phyloP scores from a whole-genome alignment of 2,888 invertebrate species.

The Diogma glabrata region DNA sequence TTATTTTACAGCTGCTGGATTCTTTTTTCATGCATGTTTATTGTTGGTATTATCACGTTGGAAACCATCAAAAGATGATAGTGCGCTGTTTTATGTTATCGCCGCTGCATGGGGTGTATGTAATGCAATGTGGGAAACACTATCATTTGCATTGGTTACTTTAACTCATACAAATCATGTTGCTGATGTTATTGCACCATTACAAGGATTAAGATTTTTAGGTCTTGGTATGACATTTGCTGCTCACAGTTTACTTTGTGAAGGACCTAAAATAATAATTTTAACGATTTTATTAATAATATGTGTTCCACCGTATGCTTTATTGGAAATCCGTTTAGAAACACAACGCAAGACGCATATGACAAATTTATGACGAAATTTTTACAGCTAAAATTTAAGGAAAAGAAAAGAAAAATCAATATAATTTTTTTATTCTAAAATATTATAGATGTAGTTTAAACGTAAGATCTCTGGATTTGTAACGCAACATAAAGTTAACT shows the following conservation, averaged over 20 bases:
- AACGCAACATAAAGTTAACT: too few species aligned
- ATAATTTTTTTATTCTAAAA: too few species aligned
- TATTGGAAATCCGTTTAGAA: constrained; percentile 34
- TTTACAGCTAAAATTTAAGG: constrained; percentile 5
- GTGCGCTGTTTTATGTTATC: constrained; percentile 70
- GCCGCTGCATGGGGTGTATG: constrained; percentile 81
- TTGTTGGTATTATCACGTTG: constrained; percentile 63
- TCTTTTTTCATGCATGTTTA: constrained; percentile 68
- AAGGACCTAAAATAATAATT: constrained; percentile 33
- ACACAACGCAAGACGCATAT: constrained; percentile 33
- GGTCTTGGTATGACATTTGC: constrained; percentile 53
- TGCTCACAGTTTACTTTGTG: constrained; percentile 50
- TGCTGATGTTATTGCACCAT: constrained; percentile 34
- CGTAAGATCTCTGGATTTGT: too few species aligned
- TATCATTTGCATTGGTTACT: constrained; percentile 37
- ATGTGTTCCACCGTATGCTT: constrained; percentile 34
- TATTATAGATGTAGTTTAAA: too few species aligned
- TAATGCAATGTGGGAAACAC: constrained; percentile 74
- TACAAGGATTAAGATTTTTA: constrained; percentile 47
- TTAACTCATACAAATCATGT: constrained; percentile 35
- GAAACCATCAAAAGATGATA: constrained; percentile 70
- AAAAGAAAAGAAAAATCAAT: too few species aligned
- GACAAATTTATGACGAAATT: constrained; percentile 31
- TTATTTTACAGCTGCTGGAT: constrained; percentile 64
- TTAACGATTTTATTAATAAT: constrained; percentile 33